These are phyloP conservation scores for Drosophila buzzatii DNA, from an alignment of 2,888 invertebrate genomes.

Conservation along the genomic window DNA sequence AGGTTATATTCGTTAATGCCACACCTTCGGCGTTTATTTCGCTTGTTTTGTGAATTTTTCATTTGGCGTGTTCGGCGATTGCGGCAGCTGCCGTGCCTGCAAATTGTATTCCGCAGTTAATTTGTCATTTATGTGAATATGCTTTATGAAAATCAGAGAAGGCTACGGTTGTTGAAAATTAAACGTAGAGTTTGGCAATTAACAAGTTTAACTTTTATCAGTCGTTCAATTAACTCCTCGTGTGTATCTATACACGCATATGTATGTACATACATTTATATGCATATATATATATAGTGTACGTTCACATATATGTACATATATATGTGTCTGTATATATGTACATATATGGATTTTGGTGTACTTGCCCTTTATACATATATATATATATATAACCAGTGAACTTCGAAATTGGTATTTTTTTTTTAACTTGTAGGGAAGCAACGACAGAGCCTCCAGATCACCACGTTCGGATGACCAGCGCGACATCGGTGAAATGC, in stretches of 20 bases:
- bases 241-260: constrained; percentile 13
- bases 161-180: background rate
- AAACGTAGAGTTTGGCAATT: background rate
- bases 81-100: constrained; percentile 29
- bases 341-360: background rate
- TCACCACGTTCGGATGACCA: constrained; percentile 83
- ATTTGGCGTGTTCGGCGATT: constrained; percentile 32
- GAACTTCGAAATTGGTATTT: constrained; percentile 16
- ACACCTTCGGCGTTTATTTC: background rate
- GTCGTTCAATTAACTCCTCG: background rate
- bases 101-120: constrained; percentile 26
- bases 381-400: constrained; percentile 17
- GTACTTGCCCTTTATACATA: background rate
- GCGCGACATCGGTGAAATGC: constrained; percentile 75
- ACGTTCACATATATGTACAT: background rate
- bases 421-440: constrained; percentile 68
- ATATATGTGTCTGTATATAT: background rate
- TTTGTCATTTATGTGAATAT: background rate
- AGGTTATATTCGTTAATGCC: constrained; percentile 11
- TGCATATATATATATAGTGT: background rate
- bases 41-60: constrained; percentile 6
- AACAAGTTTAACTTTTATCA: background rate
- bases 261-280: no score
- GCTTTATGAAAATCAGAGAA: background rate
- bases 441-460: constrained; percentile 83